Conservation (phyloP, 37 sponge, comb jelly and placozoan species). For the Petrosia ficiformis region DNA sequence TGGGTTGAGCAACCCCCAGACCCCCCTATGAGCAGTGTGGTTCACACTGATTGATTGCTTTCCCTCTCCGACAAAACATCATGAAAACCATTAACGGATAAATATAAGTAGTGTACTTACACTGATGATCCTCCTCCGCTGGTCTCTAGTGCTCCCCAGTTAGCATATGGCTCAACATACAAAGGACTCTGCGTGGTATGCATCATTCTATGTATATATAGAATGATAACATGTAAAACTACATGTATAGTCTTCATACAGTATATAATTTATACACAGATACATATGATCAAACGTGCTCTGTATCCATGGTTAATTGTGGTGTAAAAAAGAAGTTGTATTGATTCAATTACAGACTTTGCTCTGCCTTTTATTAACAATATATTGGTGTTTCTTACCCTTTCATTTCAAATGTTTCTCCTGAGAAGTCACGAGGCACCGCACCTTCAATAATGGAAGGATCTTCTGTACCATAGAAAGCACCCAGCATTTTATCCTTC, state of each 20-base stretch:
- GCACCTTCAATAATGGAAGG: slow-evolving; percentile 21
- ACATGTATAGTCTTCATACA: no score
- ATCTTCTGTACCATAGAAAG: slow-evolving; percentile 36
- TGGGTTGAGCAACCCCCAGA: no score
- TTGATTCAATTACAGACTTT: slow-evolving; percentile 56
- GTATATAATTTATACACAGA: no score
- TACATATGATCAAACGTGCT: no score
- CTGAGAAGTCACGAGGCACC: slow-evolving; percentile 24
- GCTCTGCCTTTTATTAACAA: slow-evolving; percentile 17
- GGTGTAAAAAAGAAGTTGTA: no score
- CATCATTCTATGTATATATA: no score
- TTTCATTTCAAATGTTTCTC: slow-evolving; percentile 17
- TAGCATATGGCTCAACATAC: background rate
- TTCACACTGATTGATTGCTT: no score
- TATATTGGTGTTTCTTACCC: background rate
- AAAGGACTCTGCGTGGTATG: background rate
- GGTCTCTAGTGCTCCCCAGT: background rate
- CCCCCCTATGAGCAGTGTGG: no score
- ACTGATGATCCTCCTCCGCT: background rate
- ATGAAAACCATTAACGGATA: no score
- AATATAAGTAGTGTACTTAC: background rate
- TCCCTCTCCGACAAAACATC: no score
- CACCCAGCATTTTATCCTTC: slow-evolving; percentile 42
- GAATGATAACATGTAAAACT: no score
- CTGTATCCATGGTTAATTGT: no score